Evolutionary conservation across 2,797 vertebrate species (phyloP).

Genomic region (Protonibea diacanthus): DNA sequence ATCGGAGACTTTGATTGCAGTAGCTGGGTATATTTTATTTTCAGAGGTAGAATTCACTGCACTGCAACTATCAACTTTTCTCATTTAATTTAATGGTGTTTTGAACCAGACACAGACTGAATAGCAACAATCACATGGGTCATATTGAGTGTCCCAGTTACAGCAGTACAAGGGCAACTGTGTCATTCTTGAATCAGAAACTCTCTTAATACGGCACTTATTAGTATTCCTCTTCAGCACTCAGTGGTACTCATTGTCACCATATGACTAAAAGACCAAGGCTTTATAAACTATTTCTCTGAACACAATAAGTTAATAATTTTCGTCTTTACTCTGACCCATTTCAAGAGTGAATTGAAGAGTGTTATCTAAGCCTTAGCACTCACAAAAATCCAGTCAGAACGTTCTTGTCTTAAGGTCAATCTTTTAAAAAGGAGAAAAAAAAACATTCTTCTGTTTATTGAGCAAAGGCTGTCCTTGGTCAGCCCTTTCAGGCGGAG

Average conservation of each 20-base stretch:
- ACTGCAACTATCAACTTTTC: conserved; percentile 7
- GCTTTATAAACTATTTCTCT: conserved; percentile 59
- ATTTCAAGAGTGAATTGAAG: conserved; percentile 67
- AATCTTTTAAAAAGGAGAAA: conserved; percentile 71
- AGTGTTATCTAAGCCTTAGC: conserved; percentile 69
- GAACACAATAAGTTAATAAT: conserved; percentile 66
- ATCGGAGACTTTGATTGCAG: background rate
- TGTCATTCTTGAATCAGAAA: conserved; percentile 47
- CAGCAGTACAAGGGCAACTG: conserved; percentile 46
- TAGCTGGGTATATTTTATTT: background rate
- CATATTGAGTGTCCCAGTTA: conserved; percentile 31
- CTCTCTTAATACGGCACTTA: conserved; percentile 46
- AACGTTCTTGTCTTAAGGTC: conserved; percentile 76
- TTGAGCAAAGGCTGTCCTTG: conserved; percentile 78
- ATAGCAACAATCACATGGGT: conserved; percentile 34
- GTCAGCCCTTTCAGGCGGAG: conserved; percentile 72
- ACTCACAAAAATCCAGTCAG: conserved; percentile 71
- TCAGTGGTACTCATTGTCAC: conserved; percentile 50
- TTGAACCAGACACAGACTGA: conserved; percentile 30
- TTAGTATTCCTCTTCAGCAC: conserved; percentile 56
- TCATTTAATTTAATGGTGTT: conserved; percentile 19
- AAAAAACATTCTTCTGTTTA: conserved; percentile 74
- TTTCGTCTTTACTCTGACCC: conserved; percentile 64
- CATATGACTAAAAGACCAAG: conserved; percentile 53
- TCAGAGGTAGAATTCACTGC: background rate